A percentile compares a stretch with the other conserved stretches of the same genome.
phyloP scores from a whole-genome alignment of 2,888 invertebrate species.

The Cordylochernes scorpioides region DNA sequence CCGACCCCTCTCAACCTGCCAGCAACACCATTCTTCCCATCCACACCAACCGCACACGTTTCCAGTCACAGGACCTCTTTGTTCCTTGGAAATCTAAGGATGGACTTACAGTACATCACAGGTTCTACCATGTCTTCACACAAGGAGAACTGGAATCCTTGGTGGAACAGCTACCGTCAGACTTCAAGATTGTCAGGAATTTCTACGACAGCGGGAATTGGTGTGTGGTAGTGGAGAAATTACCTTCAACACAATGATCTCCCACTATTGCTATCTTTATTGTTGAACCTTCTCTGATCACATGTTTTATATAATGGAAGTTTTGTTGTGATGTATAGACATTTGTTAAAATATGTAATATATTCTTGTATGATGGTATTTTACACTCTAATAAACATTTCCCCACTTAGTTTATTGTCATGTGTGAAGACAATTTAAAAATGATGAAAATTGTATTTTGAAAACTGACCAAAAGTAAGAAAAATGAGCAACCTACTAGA shows the following conservation, averaged over 20 bases:
- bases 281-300: too few relatives aligned
- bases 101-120: conserved; percentile 30
- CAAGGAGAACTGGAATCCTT: conserved; percentile 46
- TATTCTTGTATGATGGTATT: too few relatives aligned
- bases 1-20: neutral
- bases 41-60: conserved; percentile 69
- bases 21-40: conserved; percentile 29
- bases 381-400: too few relatives aligned
- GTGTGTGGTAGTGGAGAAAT: conserved; percentile 52
- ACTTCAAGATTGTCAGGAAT: conserved; percentile 31
- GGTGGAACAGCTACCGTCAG: conserved; percentile 29
- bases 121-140: conserved; percentile 82
- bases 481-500: too few relatives aligned
- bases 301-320: too few relatives aligned
- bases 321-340: too few relatives aligned
- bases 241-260: conserved; percentile 3
- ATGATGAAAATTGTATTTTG: too few relatives aligned
- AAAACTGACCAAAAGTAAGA: too few relatives aligned
- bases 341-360: too few relatives aligned
- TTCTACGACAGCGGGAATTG: conserved; percentile 95
- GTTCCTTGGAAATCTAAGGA: conserved; percentile 73
- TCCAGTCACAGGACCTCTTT: conserved; percentile 60
- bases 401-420: too few relatives aligned
- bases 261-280: too few relatives aligned
- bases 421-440: too few relatives aligned